A percentile compares a stretch with the other conserved stretches of the same genome.
phyloP scores from a whole-genome alignment of 2,797 vertebrate genomes.

The Bucorvus abyssinicus region DNA sequence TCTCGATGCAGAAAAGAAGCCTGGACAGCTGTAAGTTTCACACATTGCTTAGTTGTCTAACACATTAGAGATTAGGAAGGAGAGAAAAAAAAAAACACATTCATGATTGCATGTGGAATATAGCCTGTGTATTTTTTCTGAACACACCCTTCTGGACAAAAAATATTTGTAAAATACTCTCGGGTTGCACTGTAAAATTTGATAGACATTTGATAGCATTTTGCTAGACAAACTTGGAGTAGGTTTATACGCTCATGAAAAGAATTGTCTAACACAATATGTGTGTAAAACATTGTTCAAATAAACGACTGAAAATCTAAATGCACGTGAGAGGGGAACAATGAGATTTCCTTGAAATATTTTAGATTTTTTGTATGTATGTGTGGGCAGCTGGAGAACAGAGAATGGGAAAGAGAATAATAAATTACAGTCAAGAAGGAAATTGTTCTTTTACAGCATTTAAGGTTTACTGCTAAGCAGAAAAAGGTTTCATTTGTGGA shows the following conservation, averaged over 20 bases:
- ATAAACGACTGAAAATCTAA: not conserved
- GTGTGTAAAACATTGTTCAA: not conserved
- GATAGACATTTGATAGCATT: not conserved
- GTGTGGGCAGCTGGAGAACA: not conserved
- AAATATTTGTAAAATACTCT: not conserved
- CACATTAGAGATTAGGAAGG: not conserved
- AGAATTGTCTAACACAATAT: not conserved
- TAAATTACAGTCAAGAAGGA: not conserved
- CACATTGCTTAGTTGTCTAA: not conserved
- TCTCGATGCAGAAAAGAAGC: slow-evolving; percentile 86
- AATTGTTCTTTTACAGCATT: not conserved
- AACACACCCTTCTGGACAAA: not conserved
- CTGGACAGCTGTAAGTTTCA: slow-evolving; percentile 88
- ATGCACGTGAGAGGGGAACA: not conserved
- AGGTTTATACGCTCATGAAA: not conserved
- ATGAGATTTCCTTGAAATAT: not conserved
- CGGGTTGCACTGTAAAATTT: not conserved
- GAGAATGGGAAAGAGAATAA: not conserved
- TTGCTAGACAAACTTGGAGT: not conserved
- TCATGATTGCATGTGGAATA: not conserved
- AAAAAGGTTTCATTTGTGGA: not conserved
- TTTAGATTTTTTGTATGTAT: not conserved
- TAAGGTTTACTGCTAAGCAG: not conserved
- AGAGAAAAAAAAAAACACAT: not conserved
- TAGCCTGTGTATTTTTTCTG: not conserved